phyloP scores from a whole-genome alignment of 2,113 vertebrate genomes.

The Melanerpes formicivorus region DNA sequence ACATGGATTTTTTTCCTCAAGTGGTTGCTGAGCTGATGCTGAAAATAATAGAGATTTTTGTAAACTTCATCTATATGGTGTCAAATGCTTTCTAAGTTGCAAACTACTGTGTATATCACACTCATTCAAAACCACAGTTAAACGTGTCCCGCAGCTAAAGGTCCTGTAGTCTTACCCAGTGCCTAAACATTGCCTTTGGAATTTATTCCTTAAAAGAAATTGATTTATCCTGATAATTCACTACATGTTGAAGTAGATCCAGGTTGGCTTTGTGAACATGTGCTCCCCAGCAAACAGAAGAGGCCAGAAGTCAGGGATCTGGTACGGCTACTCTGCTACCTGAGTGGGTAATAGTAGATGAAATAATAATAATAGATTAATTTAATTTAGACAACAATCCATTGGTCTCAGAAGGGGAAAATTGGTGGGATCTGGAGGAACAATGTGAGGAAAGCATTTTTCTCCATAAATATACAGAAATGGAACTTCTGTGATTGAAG shows the following conservation, averaged over 20 bases:
- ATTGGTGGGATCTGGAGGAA: background rate
- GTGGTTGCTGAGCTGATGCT: background rate
- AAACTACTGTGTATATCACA: accelerated
- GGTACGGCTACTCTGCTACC: too few relatives aligned
- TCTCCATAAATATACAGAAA: accelerated
- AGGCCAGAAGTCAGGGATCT: background rate
- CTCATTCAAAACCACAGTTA: background rate
- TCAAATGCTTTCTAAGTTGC: background rate
- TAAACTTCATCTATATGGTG: background rate
- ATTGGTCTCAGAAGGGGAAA: background rate
- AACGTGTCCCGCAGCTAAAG: background rate
- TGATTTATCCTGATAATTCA: background rate
- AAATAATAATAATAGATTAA: background rate
- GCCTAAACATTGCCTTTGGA: background rate
- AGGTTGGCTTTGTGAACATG: background rate
- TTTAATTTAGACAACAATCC: background rate
- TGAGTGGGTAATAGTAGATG: too few relatives aligned
- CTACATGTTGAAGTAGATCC: background rate
- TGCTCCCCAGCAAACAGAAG: background rate
- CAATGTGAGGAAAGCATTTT: background rate
- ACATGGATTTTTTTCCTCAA: background rate
- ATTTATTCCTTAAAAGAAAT: background rate
- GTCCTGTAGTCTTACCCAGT: background rate
- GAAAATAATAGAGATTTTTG: background rate
- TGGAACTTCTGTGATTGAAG: background rate